Evolutionary conservation across 2,888 invertebrate species (phyloP).

Genomic region (Dryadula phaetusa): DNA sequence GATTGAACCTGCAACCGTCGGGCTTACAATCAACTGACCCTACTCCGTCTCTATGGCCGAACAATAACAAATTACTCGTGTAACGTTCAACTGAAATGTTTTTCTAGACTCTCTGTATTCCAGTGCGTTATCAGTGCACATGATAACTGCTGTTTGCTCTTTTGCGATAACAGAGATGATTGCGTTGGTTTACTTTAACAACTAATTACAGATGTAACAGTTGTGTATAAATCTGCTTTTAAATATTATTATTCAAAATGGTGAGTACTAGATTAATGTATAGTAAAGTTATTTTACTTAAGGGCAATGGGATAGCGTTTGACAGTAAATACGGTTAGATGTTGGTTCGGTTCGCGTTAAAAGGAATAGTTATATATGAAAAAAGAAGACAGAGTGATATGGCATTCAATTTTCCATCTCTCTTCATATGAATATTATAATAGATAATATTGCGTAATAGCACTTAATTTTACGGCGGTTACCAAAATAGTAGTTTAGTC

Average conservation of each 20-base stretch:
- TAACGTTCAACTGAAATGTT: not conserved
- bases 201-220: conserved; percentile 14
- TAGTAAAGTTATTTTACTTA: too few species aligned
- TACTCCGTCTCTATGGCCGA: not conserved
- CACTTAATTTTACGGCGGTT: not conserved
- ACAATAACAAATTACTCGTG: not conserved
- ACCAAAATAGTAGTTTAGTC: not conserved
- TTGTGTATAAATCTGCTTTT: not conserved
- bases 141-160: conserved; percentile 12
- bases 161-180: conserved; percentile 9
- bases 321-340: too few species aligned
- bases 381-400: not conserved
- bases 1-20: too few species aligned
- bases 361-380: too few species aligned
- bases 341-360: too few species aligned
- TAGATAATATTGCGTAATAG: conserved; percentile 7
- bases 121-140: not conserved
- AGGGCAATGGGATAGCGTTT: too few species aligned
- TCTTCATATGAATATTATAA: not conserved
- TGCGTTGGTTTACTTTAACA: conserved; percentile 12
- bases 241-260: not conserved
- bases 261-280: not conserved
- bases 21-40: too few species aligned
- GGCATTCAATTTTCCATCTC: not conserved
- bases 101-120: not conserved